phyloP scores from a whole-genome alignment of 2,113 vertebrate genomes.

The Nyctibius bracteatus region DNA sequence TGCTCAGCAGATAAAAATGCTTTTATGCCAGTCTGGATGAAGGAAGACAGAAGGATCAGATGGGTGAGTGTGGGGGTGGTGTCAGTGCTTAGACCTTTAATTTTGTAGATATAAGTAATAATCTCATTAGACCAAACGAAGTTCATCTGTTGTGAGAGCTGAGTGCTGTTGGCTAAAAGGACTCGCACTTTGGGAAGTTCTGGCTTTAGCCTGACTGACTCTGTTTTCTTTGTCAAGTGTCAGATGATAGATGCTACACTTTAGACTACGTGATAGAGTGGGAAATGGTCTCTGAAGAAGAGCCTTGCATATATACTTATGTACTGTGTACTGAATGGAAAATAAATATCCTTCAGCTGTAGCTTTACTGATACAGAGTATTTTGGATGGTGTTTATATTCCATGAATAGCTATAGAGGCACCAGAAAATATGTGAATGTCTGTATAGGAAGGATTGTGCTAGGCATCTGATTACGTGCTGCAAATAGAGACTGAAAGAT shows the following conservation, averaged over 20 bases:
- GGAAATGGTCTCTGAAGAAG: background rate
- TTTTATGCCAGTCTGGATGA: background rate
- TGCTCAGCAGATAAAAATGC: background rate
- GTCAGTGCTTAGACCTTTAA: background rate
- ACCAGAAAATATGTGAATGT: background rate
- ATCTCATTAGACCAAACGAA: background rate
- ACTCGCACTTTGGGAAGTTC: accelerated
- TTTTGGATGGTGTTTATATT: background rate
- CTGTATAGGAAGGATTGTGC: background rate
- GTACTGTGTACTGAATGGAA: background rate
- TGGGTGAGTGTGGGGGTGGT: background rate
- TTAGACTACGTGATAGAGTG: accelerated
- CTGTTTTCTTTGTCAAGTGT: background rate
- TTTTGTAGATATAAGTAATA: background rate
- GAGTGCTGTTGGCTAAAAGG: background rate
- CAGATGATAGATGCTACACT: background rate
- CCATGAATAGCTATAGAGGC: background rate
- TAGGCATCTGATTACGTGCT: background rate
- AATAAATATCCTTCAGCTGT: background rate
- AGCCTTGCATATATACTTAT: background rate
- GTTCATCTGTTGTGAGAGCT: too few relatives aligned
- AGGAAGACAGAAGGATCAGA: background rate
- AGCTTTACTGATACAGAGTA: background rate
- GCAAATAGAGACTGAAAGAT: background rate
- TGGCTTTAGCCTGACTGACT: background rate